Base-by-base conservation (phyloP, 2,113 vertebrate genomes). In the Copsychus sechellarum region DNA sequence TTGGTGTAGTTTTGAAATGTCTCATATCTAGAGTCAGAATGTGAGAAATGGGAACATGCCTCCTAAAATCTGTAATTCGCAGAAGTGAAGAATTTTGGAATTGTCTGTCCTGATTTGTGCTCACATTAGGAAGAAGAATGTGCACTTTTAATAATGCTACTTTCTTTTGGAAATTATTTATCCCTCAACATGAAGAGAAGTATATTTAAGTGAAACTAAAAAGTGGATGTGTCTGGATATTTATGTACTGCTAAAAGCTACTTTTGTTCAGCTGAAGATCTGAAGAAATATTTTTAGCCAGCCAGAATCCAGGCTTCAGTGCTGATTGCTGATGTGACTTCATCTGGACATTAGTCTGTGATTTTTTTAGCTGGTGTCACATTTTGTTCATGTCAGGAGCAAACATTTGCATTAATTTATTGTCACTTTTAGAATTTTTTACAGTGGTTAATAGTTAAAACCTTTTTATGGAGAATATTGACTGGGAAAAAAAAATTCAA, bases 121-220 rank as follows among this genome's bases (percentile, higher is more conserved):
- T 12, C 5, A 14, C 61, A 26, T 45, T 26, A 90, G 67, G 36
- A 88, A 81, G 21, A 88, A 54, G 7, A 43, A 7, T 8, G 2
- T 67, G 20, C 11, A 33, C 29, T 71, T 71, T 58, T 60, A 78
- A 67, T 74, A 71, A 47, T 9, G 26, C 0, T 51, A 8, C 9
- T 80, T 90, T 64, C 53, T 95, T 96, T 86, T 91, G 78, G 58
- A 97, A 96, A 92, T 95, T 94, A 66, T 94, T 95, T 96, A 81
- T 64, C 28, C 8, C 67, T 85, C 43, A 72, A 11, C 5, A 42
- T 10, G 15, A 34, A 53, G 21, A 90, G 20, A 82, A 54, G 3
- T 33, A 34, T 24, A 8, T 54, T 79, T 48, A 76, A 25, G 31
- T 60, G 4, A 58, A 88, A 47, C n/a, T 47, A 38, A 73, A 73